Evolutionary conservation across 1,140 invertebrate species (phyloP), one percentile per base, ranked within the genome.

Genomic region (Aphidius ervi): DNA sequence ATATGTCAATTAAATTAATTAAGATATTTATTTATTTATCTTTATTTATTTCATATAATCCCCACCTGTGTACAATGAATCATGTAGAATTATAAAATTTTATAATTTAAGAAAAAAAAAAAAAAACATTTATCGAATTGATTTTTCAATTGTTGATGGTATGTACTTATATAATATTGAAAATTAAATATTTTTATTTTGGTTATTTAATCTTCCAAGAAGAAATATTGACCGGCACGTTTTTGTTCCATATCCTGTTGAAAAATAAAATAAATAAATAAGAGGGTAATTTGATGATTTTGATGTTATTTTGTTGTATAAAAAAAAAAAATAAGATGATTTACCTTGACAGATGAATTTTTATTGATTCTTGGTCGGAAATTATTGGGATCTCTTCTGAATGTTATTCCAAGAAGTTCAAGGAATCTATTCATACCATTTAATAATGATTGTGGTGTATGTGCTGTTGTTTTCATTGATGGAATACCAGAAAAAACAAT

Each of bases 391-490:
- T 99, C 98, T 76, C 98, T 84, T 71, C 98, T 85, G 83, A 99
- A 99, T 5, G 97, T 99, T 65, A 99, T 99, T 55, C 95, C 93
- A 10, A 99, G 80, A n/a, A 97, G 84, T 78, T 97, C 88, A 66
- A 99, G 84, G 83, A 99, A 99, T 67, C 89, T 86, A 79, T 99
- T 99, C 98, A 99, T 99, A 65, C 98, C 98, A 70, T 93, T 91
- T 52, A 99, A 84, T 49, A 99, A 80, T 5, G 91, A 94, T 80
- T 99, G 96, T 1, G 97, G 97, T 16, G 89, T 85, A 70, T 95
- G 93, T 1, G 97, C 97, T 0, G 83, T 87, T 5, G 97, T 95
- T 47, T 88, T 74, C 3, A 97, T 83, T 0, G 95, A 97, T 1
- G 98, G 97, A 56, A 76, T 78, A 46, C 98, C 98, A 75, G 99